Base-by-base conservation (phyloP, 2,113 vertebrate genomes). In the Rana temporaria region DNA sequence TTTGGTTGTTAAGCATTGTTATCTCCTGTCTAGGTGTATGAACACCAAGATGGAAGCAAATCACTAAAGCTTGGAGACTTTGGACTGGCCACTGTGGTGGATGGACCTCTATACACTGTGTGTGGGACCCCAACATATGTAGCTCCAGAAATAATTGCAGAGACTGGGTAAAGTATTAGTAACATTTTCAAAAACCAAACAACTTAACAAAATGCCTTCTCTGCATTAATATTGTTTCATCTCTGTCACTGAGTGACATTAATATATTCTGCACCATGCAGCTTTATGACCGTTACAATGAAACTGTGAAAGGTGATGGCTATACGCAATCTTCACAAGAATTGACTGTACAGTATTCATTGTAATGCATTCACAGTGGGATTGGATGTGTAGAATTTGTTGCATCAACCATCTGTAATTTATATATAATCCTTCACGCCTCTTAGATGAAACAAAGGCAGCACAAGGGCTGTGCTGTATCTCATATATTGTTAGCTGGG, bases 41-140 rank as follows among this genome's bases (percentile, higher is more conserved):
- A 99, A 83, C 97, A 99, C 87, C 94, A 93, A 14, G 98, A 99
- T 79, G 96, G 97, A 48, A 99, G 96, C 88, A 98, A 96, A 78
- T 98, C 98, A 2, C 91, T 99, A 82, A 99, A 99, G 85, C 74
- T 99, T 14, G 98, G 98, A 0, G 98, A 99, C 89, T 99, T 99
- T 85, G 98, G 98, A 38, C 88, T 99, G 90, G 98, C 98, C 55
- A 98, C 97, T 0, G 90, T 98, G 38, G 97, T 97, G 16, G 96
- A 98, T 7, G 98, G 97, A 38, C 96, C 95, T 59, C 92, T 99
- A 19, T 97, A 95, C 68, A 97, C 95, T 1, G 96, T 99, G 67
- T 99, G 98, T 87, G 98, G 98, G 38, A 99, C 98, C 1, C 98
- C 97, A 4, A 99, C 98, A 24, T 99, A 99, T 22, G 98, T 99